Evolutionary conservation across 2,888 invertebrate genomes (phyloP).

Genomic region (Calliphora vomitoria): DNA sequence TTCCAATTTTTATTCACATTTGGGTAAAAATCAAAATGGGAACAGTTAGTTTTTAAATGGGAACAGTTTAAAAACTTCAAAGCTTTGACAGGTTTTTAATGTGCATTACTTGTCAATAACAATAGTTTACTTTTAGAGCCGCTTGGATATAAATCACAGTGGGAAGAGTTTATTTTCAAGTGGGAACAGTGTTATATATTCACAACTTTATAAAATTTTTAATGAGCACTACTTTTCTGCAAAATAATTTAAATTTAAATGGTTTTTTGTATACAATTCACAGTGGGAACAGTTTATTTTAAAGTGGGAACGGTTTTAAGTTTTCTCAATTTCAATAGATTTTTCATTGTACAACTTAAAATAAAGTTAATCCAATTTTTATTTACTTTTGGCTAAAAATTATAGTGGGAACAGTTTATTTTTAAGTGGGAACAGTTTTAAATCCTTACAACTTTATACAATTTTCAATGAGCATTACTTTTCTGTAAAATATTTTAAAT

Average conservation of each 20-base stretch:
- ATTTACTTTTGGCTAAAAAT: not conserved
- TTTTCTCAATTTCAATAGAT: not conserved
- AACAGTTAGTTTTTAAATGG: not conserved
- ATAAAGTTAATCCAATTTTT: too few species aligned
- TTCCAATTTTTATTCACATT: too few species aligned
- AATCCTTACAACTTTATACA: not conserved
- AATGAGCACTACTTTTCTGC: not conserved
- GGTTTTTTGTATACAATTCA: not conserved
- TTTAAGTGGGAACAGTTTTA: not conserved
- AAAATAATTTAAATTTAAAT: not conserved
- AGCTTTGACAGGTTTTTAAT: not conserved
- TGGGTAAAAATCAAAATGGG: not conserved
- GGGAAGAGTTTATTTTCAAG: not conserved
- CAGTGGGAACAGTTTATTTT: not conserved
- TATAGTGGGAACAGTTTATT: not conserved
- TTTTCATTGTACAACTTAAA: not conserved
- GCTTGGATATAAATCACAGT: not conserved
- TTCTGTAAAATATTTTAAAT: too few species aligned
- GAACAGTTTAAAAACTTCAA: not conserved
- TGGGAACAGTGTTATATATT: not conserved
- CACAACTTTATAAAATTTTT: not conserved
- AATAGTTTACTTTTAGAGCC: not conserved
- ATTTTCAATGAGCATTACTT: too few species aligned
- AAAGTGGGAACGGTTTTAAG: not conserved
- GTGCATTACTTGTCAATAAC: not conserved